Evolutionary conservation across 2,113 vertebrate species (phyloP), one percentile per base, ranked within the genome.

Genomic region (Zosterops hypoxanthus): DNA sequence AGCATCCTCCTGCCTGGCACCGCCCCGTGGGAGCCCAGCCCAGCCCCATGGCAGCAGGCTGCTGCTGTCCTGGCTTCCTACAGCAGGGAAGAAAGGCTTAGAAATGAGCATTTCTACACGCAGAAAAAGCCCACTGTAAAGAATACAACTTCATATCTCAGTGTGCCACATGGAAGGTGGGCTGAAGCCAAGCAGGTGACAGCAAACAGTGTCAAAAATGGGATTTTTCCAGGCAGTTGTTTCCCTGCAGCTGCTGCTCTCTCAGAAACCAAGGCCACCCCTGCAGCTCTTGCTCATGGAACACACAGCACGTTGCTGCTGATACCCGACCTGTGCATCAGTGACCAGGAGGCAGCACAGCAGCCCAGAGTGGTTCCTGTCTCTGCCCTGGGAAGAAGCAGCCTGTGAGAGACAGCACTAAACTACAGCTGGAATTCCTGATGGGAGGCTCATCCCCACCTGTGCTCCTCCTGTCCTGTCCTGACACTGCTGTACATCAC

Each of bases 291-390:
- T 10, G 29, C 33, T 29, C 0, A 2, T 2, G n/a, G 41, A 61
- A 17, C 22, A 18, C 33, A 29, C 63, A 80, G 63, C 71, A 21
- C 1, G 0, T 2, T 61, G 50, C 49, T 82, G 63, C 59, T 36
- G 68, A 26, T 0, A 8, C 13, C 64, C 22, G 33, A 44, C 1
- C 61, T 22, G 11, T 3, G 11, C 5, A 16, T 0, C 52, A 21
- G 65, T 6, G 29, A 36, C 19, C 4, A 2, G 24, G 11, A 36
- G 42, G 33, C 63, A 69, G 29, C 34, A 14, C 5, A 0, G 56
- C 0, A 16, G 49, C 44, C 33, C 78, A 15, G 7, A 25, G 59
- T 0, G 3, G 25, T 3, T 29, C 31, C 1, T 3, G 7, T 11
- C 16, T 21, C 63, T 80, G 53, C 39, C 47, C 49, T 2, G 47